Percentiles rank a stretch among this genome's conserved stretches.
These are phyloP conservation scores for Cydia pomonella DNA, from an alignment of 1,140 invertebrate species.

Conservation along the genomic window DNA sequence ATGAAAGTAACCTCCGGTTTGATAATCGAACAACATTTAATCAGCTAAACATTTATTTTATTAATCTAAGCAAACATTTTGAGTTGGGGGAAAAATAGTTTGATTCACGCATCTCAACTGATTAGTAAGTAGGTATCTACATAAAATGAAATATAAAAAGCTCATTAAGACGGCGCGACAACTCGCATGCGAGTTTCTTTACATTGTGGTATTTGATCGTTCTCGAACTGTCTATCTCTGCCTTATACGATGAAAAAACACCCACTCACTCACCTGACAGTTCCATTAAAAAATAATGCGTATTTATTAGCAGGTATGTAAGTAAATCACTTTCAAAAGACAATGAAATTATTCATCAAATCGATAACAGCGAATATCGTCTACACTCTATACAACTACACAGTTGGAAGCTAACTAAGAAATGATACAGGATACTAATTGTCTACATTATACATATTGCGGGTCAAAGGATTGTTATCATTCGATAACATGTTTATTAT, in stretches of 20 bases:
- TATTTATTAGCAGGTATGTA: neutral
- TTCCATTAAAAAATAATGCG: neutral
- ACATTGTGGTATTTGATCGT: too few species aligned
- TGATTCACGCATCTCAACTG: too few species aligned
- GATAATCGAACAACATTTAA: too few species aligned
- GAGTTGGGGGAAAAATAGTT: too few species aligned
- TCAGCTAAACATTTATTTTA: too few species aligned
- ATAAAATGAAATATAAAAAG: too few species aligned
- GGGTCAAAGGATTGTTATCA: slow-evolving; percentile 2
- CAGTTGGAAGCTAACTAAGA: neutral
- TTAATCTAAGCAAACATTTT: too few species aligned
- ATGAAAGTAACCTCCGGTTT: too few species aligned
- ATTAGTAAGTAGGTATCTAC: too few species aligned
- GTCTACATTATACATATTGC: neutral
- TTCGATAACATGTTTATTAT: neutral
- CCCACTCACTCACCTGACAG: neutral
- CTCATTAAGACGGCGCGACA: too few species aligned
- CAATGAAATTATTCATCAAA: neutral
- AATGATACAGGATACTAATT: neutral
- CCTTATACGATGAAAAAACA: neutral
- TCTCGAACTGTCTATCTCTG: too few species aligned
- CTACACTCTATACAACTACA: neutral
- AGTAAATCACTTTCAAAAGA: neutral
- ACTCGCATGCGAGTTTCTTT: too few species aligned
- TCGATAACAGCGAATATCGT: neutral